Evolutionary conservation across 1,140 invertebrate genomes (phyloP), one percentile per base, ranked within the genome.

Genomic region (Melanaphis sacchari): DNA sequence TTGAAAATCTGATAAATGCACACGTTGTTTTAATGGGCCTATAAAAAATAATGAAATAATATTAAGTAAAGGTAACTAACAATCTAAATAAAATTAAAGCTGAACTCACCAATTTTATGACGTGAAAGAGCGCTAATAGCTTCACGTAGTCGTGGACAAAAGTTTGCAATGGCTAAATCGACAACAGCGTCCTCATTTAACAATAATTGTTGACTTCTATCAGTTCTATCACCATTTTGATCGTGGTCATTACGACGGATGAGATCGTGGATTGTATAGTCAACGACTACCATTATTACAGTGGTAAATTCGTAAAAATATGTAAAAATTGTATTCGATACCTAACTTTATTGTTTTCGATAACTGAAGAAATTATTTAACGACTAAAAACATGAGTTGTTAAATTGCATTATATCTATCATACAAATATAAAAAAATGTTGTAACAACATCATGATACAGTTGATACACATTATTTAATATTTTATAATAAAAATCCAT

Each of bases 1-100:
- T 59, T 90, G 89, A 66, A 90, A 90, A 40, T 66, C 52, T 21
- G 89, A 90, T 66, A 90, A n/a, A n/a, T 66, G 26, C 7, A 90
- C 89, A 7, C 18, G 89, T 66, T 90, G 52, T 59, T 90, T 24
- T 41, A 90, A 90, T 41, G 89, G 89, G 41, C 89, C 89, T 90
- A 38, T 41, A 31, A 26, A 90, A 90, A 21, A 21, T 38, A 52
- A n/a, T 31, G 0, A 66, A 41, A 89, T 7, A 22, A 84, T 11
- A 84, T 31, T 84, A 41, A 41, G 4, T 2, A 24, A 89, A n/a
- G 9, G 0, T 87, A 43, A 26, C 5, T n/a, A 43, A n/a, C 4
- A n/a, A 46, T 8, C 11, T 26, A n/a, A 43, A 38, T 41, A 43
- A 87, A 43, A 43, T 43, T 46, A 18, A 49, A 36, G 15, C 18